Evolutionary conservation across 53 echinoderm and acorn worm genomes (phyloP).

Genomic region (Holothuria scabra): DNA sequence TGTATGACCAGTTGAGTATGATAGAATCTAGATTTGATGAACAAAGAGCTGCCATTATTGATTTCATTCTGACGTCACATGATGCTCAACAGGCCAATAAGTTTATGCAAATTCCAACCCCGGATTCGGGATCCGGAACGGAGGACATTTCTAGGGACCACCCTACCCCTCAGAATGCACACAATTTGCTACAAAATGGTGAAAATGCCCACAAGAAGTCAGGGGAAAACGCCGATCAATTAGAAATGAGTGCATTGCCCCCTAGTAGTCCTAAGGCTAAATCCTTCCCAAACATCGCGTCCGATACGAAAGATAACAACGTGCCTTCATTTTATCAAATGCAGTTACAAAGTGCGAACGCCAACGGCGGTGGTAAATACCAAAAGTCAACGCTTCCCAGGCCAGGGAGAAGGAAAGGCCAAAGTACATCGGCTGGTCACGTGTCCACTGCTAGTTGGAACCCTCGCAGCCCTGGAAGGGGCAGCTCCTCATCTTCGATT

Average conservation of each 20-base stretch:
- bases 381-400: slow-evolving; percentile 35
- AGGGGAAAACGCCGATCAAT: not conserved
- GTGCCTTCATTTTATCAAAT: slow-evolving; percentile 49
- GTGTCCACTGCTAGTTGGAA: slow-evolving; percentile 44
- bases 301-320: slow-evolving; percentile 3
- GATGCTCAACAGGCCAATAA: not conserved
- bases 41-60: slow-evolving; percentile 84
- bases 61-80: slow-evolving; percentile 66
- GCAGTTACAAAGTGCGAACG: slow-evolving; percentile 33
- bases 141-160: not conserved
- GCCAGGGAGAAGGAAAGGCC: slow-evolving; percentile 19
- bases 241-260: slow-evolving; percentile 1
- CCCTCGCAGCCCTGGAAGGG: slow-evolving; percentile 22
- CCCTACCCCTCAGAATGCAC: not conserved
- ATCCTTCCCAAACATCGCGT: slow-evolving; percentile 28
- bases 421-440: slow-evolving; percentile 34
- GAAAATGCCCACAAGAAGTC: too few relatives aligned
- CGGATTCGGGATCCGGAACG: not conserved
- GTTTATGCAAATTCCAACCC: not conserved
- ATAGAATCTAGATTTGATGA: slow-evolving; percentile 91
- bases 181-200: not conserved
- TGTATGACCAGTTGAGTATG: slow-evolving; percentile 79
- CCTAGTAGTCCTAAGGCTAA: slow-evolving; percentile 22
- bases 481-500: not conserved
- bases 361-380: not conserved